Evolutionary conservation across 2,113 vertebrate genomes (phyloP).

Genomic region (Hydrolagus affinis): DNA sequence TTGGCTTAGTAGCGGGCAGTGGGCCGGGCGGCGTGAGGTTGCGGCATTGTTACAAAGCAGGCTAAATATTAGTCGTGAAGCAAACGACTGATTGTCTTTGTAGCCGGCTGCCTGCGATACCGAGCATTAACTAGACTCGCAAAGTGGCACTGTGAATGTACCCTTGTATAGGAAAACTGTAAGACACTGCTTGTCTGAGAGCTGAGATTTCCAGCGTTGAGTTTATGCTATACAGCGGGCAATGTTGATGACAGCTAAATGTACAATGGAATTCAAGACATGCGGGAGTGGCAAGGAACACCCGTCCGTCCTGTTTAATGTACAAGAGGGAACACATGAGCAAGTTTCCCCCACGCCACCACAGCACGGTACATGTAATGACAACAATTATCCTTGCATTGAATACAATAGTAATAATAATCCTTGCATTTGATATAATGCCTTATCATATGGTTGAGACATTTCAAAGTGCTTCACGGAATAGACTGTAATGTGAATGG

Average conservation of each 20-base stretch:
- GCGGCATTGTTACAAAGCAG: slow-evolving; percentile 40
- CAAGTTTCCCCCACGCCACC: slow-evolving; percentile 34
- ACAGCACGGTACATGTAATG: slow-evolving; percentile 35
- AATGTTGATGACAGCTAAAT: slow-evolving; percentile 44
- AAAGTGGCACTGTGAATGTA: neutral
- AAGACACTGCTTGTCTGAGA: slow-evolving; percentile 24
- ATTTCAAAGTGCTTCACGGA: no score
- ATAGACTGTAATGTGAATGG: no score
- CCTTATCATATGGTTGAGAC: no score
- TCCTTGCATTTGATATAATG: no score
- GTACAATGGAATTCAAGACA: slow-evolving; percentile 46
- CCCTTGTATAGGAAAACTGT: neutral
- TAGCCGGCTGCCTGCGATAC: slow-evolving; percentile 31
- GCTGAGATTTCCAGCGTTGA: slow-evolving; percentile 32
- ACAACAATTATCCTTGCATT: no score
- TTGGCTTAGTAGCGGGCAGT: slow-evolving; percentile 37
- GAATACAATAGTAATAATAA: no score
- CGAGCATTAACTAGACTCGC: neutral
- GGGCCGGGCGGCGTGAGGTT: slow-evolving; percentile 37
- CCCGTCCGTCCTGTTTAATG: slow-evolving; percentile 45
- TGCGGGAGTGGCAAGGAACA: slow-evolving; percentile 42
- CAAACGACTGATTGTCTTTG: slow-evolving; percentile 4
- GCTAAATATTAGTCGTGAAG: slow-evolving; percentile 41
- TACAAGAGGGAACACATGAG: slow-evolving; percentile 44
- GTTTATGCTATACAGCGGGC: slow-evolving; percentile 39